Percentiles rank a stretch among this genome's conserved stretches.
Evolutionary conservation across 1,140 invertebrate species (phyloP).

Genomic region (Drosophila yakuba): DNA sequence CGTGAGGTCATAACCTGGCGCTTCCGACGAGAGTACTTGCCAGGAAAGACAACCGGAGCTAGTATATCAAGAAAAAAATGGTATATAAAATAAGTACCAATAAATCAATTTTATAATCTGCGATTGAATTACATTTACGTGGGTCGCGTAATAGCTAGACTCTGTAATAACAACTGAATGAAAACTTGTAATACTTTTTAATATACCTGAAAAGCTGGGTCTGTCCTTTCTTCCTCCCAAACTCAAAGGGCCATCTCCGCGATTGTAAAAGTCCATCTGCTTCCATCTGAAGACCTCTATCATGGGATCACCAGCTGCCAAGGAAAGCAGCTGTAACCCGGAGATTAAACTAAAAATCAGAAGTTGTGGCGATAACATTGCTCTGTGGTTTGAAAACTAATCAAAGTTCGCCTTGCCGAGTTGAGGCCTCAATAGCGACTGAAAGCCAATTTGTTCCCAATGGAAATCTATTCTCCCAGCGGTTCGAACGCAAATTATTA

Average conservation of each 20-base stretch:
- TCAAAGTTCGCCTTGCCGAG: slow-evolving; percentile 17
- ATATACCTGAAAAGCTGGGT: slow-evolving; percentile 46
- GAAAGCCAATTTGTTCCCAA: slow-evolving; percentile 7
- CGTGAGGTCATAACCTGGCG: slow-evolving; percentile 60
- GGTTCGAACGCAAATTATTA: slow-evolving; percentile 6
- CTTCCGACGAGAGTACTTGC: slow-evolving; percentile 28
- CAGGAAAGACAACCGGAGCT: slow-evolving; percentile 63
- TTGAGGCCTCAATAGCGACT: slow-evolving; percentile 30
- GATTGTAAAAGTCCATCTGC: slow-evolving; percentile 84
- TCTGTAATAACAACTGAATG: too few species aligned
- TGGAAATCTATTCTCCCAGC: slow-evolving; percentile 10
- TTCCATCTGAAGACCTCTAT: slow-evolving; percentile 85
- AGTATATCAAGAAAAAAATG: background rate
- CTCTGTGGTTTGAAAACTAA: background rate
- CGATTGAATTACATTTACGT: background rate
- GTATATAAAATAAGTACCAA: background rate
- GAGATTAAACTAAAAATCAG: slow-evolving; percentile 32
- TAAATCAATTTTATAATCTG: background rate
- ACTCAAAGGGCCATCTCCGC: slow-evolving; percentile 38
- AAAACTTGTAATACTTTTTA: background rate
- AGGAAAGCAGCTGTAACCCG: slow-evolving; percentile 22
- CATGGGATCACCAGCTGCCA: slow-evolving; percentile 59
- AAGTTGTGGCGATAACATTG: slow-evolving; percentile 42
- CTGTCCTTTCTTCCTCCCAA: slow-evolving; percentile 1
- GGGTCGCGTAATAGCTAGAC: too few species aligned